Percentiles rank a stretch among this genome's conserved stretches.
phyloP scores from a whole-genome alignment of 2,797 vertebrate species.

The Cephalopachus bancanus region DNA sequence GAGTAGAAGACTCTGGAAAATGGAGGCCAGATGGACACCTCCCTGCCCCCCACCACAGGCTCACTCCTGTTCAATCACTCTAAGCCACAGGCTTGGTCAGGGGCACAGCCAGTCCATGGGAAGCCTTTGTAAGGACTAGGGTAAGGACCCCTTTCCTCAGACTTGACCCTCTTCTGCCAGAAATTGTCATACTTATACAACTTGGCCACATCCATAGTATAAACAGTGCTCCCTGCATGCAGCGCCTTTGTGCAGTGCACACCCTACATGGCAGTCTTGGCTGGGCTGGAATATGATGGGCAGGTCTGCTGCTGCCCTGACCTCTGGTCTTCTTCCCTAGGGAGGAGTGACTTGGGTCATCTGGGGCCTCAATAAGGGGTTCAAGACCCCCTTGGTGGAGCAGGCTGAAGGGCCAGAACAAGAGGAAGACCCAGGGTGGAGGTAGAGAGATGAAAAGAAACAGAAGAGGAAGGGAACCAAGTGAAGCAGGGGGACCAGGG shows the following conservation, averaged over 20 bases:
- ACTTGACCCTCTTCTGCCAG: conserved; percentile 48
- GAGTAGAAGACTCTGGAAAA: not conserved
- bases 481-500: not conserved
- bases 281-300: not conserved
- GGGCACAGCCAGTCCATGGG: not conserved
- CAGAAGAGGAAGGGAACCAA: not conserved
- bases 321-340: not conserved
- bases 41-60: not conserved
- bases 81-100: not conserved
- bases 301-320: not conserved
- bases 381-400: not conserved
- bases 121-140: not conserved
- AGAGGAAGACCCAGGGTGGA: conserved; percentile 8
- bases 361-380: not conserved
- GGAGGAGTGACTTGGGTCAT: not conserved
- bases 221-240: not conserved
- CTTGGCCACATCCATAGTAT: not conserved
- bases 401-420: not conserved
- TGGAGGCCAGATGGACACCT: not conserved
- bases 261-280: not conserved
- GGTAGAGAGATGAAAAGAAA: conserved; percentile 64
- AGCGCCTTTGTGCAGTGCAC: not conserved
- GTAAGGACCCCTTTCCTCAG: conserved; percentile 17
- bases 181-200: not conserved
- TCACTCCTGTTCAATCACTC: not conserved